Conservation (phyloP, 2,113 vertebrate species). For the Rousettus leschenaultii region DNA sequence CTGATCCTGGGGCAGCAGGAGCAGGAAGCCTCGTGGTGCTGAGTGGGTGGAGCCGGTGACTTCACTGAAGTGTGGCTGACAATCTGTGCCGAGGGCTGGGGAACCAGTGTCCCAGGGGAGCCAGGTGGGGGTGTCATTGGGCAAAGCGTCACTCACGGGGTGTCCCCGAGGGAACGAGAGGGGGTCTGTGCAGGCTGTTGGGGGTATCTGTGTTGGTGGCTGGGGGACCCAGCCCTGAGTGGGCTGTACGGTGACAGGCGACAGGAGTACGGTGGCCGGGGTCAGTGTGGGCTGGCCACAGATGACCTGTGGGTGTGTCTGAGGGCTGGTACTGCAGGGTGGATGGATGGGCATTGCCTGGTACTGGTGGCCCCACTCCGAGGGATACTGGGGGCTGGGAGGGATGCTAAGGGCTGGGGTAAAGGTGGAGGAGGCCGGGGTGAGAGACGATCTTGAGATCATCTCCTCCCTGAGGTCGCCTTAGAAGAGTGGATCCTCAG, state of each 20-base stretch:
- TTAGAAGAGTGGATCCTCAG: neutral
- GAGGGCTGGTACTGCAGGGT: neutral
- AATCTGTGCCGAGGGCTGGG: neutral
- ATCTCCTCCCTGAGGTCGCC: neutral
- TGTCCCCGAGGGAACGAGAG: neutral
- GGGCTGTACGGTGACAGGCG: neutral
- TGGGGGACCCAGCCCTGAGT: neutral
- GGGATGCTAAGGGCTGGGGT: neutral
- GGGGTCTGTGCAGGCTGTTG: neutral
- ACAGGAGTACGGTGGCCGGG: neutral
- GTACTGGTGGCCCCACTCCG: neutral
- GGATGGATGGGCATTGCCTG: neutral
- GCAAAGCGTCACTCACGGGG: neutral
- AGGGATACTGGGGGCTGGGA: neutral
- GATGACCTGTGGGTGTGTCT: neutral
- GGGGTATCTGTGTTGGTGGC: neutral
- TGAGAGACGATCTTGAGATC: neutral
- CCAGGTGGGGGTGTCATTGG: neutral
- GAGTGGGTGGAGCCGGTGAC: neutral
- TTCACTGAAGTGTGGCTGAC: conserved; percentile 30
- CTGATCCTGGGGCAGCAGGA: neutral
- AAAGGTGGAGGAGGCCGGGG: neutral
- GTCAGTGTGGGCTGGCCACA: neutral
- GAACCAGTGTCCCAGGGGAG: neutral
- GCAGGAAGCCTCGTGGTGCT: neutral